A percentile compares a stretch with the other conserved stretches of the same genome.
Conservation (phyloP, 2,113 vertebrate species). For the Notiomystis cincta region DNA sequence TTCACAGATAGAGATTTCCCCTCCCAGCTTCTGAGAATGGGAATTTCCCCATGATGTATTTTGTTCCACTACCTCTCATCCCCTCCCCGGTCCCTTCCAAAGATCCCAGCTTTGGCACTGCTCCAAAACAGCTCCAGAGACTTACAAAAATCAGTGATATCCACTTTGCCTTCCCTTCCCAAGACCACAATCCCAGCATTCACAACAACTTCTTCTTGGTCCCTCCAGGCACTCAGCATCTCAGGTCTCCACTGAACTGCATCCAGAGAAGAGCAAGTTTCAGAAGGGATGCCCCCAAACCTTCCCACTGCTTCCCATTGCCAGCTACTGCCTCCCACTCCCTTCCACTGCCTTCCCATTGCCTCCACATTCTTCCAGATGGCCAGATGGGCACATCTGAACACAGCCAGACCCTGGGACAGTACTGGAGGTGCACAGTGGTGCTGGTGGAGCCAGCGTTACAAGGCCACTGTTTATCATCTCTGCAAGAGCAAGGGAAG, state of each 20-base stretch:
- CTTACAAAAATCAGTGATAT: background rate
- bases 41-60: background rate
- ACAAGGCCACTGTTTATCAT: no score
- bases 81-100: background rate
- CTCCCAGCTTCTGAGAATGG: background rate
- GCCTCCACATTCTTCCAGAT: background rate
- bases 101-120: accelerated
- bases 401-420: background rate
- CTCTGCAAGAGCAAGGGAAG: background rate
- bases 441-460: background rate
- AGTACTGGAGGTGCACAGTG: background rate
- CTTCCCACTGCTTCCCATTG: background rate
- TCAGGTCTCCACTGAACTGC: background rate
- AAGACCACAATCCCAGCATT: background rate
- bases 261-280: background rate
- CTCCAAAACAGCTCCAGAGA: accelerated
- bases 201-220: accelerated
- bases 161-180: background rate
- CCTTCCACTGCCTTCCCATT: background rate
- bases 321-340: background rate
- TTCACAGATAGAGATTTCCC: background rate
- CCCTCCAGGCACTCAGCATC: background rate
- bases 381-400: background rate
- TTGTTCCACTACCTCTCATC: background rate
- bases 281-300: background rate